Evolutionary conservation across 2,888 invertebrate species (phyloP), one percentile per base, ranked within the genome.

Genomic region (Alitta virens): DNA sequence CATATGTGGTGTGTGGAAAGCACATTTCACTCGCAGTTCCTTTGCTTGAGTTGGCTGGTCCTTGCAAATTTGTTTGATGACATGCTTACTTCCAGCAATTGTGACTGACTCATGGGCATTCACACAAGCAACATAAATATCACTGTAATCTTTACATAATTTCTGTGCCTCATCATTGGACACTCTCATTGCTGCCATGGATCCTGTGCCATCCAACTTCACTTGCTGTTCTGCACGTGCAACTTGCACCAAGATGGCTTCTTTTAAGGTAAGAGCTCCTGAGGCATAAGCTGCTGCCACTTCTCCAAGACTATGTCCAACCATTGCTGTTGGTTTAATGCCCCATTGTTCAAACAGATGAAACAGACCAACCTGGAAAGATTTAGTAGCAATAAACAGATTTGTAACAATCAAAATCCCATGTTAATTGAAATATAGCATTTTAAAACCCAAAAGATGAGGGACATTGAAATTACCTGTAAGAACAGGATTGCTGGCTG

Each of bases 181-280:
- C 26, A 63, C 33, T 25, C 66, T 55, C 2, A 50, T 33, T 18
- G 66, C 66, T 21, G 66, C 66, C 66, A 66, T 66, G 14, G 66
- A 25, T 16, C 66, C 66, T 24, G 60, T 66, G 25, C 66, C 66
- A 16, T 25, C 40, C 7, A 66, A 26, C 16, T 51, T 56, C 1
- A 26, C 38, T 27, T 64, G 64, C 49, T 33, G 33, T 12, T 33
- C 40, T n/a, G 63, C 63, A 2, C 63, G 18, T 23, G 38, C 16
- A 27, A 51, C 60, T 21, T 63, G 42, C 2, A 33, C 46, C 16
- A 46, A 49, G n/a, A 64, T 43, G 26, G 56, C 56, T 40, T 62
- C 64, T 24, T 62, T 60, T 16, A 66, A 26, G 43, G 21, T 66
- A 18, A 56, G 26, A 18, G 55, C 52, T n/a, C 63, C 63, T 23